Evolutionary conservation across 2,888 invertebrate genomes (phyloP), one percentile per base, ranked within the genome.

Genomic region (Eupithecia insigniata): DNA sequence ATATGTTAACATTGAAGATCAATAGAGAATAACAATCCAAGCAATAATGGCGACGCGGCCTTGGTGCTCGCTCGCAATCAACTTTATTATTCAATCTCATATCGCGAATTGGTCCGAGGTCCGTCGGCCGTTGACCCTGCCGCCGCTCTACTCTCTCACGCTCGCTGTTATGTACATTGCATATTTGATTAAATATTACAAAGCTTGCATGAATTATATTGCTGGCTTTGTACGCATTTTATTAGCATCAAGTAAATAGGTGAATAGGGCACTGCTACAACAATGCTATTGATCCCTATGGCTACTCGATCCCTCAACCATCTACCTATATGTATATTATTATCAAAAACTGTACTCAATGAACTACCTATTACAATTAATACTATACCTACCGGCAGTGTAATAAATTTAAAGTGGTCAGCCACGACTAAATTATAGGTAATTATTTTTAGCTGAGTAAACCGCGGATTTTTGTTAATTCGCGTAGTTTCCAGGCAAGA

Each of bases 31-130:
- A 36, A 71, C 61, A 51, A 62, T 28, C 64, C 86, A 82, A 85
- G 85, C 87, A 85, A 88, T 85, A 90, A 92, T 92, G 91, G 91
- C 90, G 79, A 87, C 43, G 87, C 89, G 93, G 93, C 93, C 93
- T 93, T 93, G 93, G 85, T 81, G 87, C 84, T 32, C 71, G 89
- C 86, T 90, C 87, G 91, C 92, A 91, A 92, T 92, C 93, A 92
- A 90, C 91, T 91, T 93, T 39, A 92, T 93, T 94, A 94, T 94
- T 93, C 93, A 94, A 93, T 94, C 93, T 92, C 92, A 91, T 92
- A 91, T 93, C 91, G 92, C 92, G 90, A 93, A 93, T 94, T 93
- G 92, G 93, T 92, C 88, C 94, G 94, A 93, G 93, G 94, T 90
- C 90, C 84, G 83, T 75, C 84, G 93, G 89, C 81, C 90, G 84